Evolutionary conservation across 2,113 vertebrate genomes (phyloP).

Genomic region (Sigmodon hispidus): DNA sequence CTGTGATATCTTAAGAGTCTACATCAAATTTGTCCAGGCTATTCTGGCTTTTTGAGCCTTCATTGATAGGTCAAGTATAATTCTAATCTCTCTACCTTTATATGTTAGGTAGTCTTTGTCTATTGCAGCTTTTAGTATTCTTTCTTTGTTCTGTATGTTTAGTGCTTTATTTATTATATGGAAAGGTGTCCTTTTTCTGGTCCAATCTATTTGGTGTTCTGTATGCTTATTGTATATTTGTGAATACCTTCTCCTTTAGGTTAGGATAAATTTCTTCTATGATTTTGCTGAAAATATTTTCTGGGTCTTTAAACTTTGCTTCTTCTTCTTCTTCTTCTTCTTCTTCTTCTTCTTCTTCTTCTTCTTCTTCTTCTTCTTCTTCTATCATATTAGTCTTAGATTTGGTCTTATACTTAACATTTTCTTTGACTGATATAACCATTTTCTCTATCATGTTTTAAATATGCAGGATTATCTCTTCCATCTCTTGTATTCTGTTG

Average conservation of each 20-base stretch:
- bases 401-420: too few relatives aligned
- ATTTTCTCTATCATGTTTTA: too few relatives aligned
- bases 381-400: too few relatives aligned
- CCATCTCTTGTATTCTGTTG: too few relatives aligned
- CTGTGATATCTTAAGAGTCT: not conserved
- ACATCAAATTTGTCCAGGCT: rapidly evolving
- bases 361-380: too few relatives aligned
- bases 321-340: not conserved
- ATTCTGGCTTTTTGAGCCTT: not conserved
- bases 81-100: not conserved
- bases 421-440: too few relatives aligned
- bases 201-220: not conserved
- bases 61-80: not conserved
- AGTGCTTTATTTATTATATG: not conserved
- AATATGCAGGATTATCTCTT: too few relatives aligned
- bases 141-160: not conserved
- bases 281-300: not conserved
- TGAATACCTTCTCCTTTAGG: not conserved
- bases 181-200: not conserved
- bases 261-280: not conserved
- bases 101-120: not conserved
- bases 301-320: not conserved
- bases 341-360: too few relatives aligned
- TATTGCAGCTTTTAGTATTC: not conserved
- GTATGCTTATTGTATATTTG: not conserved